Evolutionary conservation across 2,113 vertebrate genomes (phyloP), one percentile per base, ranked within the genome.

Genomic region (Atrichornis clamosus): DNA sequence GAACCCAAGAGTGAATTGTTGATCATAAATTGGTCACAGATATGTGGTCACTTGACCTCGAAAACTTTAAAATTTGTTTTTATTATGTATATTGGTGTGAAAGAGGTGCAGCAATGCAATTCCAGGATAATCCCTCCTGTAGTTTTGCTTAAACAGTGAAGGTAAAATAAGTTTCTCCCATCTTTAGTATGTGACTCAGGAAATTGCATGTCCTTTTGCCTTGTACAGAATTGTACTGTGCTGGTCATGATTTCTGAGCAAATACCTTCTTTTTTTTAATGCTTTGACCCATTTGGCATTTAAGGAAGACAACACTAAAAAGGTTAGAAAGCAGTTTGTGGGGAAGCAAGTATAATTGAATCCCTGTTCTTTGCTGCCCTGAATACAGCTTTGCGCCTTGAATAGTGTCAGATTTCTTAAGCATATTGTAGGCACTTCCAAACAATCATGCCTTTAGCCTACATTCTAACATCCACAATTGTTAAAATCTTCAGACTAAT

Each of bases 391-490:
- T 83, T 78, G 60, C 17, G 0, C 59, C 35, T 28, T 78, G 76
- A 94, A 72, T 84, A 86, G 87, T 63, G 76, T 94, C 85, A 44
- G 65, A 87, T 96, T 94, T 96, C 89, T 93, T 62, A 79, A 87
- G 74, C 67, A 32, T 87, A 44, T 84, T 86, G 79, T 88, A 81
- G 89, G 20, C 27, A 7, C 63, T 91, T 93, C 59, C 62, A 86
- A 87, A 92, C 63, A 90, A 90, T 81, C 73, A 3, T 83, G 82
- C 63, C 69, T 95, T 94, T 65, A 95, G 80, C 86, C 73, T 91
- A 24, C 49, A 52, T 83, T 93, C 87, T 94, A 91, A 75, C 60
- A 91, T 93, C 73, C 30, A 87, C 53, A 67, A 33, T 93, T 94
- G 75, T 85, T 93, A 92, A 91, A 94, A 32, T 33, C 63, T 90